Percentiles rank a stretch among this genome's conserved stretches.
phyloP scores from a whole-genome alignment of 2,888 invertebrate species.

The Alviniconcha strummeri region DNA sequence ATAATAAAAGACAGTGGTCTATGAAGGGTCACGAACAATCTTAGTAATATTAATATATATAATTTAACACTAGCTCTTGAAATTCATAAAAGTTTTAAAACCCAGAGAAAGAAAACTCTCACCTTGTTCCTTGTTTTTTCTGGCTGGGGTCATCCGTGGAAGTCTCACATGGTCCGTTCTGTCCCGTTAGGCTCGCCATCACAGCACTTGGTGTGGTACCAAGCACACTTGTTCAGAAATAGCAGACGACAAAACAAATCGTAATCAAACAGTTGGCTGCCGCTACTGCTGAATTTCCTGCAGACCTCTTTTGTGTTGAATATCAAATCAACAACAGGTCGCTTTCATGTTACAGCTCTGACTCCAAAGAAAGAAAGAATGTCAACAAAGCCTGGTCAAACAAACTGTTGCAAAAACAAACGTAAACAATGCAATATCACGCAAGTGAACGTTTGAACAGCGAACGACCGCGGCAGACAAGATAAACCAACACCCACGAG shows the following conservation, averaged over 20 bases:
- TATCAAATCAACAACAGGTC: too few species aligned
- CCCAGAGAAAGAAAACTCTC: neutral
- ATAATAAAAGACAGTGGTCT: too few species aligned
- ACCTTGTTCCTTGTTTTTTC: constrained; percentile 43
- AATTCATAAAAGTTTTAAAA: too few species aligned
- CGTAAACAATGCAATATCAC: too few species aligned
- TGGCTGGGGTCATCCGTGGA: constrained; percentile 34
- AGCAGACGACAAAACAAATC: constrained; percentile 17
- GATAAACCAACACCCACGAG: neutral
- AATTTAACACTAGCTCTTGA: too few species aligned
- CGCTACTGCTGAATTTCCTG: constrained; percentile 1
- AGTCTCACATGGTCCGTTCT: constrained; percentile 43
- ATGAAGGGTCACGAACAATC: too few species aligned
- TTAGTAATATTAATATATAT: too few species aligned
- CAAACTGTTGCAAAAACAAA: neutral
- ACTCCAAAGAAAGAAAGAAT: too few species aligned
- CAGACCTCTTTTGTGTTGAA: too few species aligned
- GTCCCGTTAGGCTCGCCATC: constrained; percentile 40
- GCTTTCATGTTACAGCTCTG: too few species aligned
- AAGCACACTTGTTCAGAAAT: constrained; percentile 5
- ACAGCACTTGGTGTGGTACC: constrained; percentile 17
- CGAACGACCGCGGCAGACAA: constrained; percentile 16
- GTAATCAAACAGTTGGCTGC: neutral
- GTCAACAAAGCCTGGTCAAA: neutral
- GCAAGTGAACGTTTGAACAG: too few species aligned